A percentile compares a stretch with the other conserved stretches of the same genome.
phyloP scores from a whole-genome alignment of 2,113 vertebrate genomes.

The Taurulus bubalis region DNA sequence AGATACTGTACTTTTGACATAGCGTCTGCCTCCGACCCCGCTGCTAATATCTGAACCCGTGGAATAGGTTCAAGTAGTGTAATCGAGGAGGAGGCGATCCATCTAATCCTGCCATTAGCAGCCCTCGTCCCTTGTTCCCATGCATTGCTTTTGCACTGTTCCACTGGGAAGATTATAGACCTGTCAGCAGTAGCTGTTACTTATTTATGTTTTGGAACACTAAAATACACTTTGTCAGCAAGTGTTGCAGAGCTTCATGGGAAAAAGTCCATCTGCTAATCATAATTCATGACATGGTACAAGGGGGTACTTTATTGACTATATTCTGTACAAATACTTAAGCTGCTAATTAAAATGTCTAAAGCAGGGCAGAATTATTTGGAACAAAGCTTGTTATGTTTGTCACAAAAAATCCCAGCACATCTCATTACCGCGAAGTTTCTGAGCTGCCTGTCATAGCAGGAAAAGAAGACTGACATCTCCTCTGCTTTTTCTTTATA shows the following conservation, averaged over 20 bases:
- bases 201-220: conserved; percentile 58
- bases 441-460: conserved; percentile 22
- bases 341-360: conserved; percentile 60
- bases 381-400: conserved; percentile 30
- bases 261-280: conserved; percentile 26
- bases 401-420: background rate
- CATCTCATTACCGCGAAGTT: conserved; percentile 14
- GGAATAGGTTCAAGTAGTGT: conserved; percentile 53
- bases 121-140: conserved; percentile 27
- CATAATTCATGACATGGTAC: conserved; percentile 55
- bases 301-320: conserved; percentile 50
- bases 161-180: conserved; percentile 53
- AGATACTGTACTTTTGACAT: conserved; percentile 56
- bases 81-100: conserved; percentile 59
- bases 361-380: conserved; percentile 29
- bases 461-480: conserved; percentile 20
- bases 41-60: conserved; percentile 45
- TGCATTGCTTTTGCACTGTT: conserved; percentile 21
- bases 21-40: conserved; percentile 49
- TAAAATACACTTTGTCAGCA: conserved; percentile 48
- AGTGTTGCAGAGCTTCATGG: conserved; percentile 12
- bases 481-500: conserved; percentile 9
- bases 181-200: conserved; percentile 43
- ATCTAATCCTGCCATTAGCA: conserved; percentile 64
- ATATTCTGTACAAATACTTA: conserved; percentile 46